Conservation (phyloP, 2,888 invertebrate species). For the Stenichneumon culpator region DNA sequence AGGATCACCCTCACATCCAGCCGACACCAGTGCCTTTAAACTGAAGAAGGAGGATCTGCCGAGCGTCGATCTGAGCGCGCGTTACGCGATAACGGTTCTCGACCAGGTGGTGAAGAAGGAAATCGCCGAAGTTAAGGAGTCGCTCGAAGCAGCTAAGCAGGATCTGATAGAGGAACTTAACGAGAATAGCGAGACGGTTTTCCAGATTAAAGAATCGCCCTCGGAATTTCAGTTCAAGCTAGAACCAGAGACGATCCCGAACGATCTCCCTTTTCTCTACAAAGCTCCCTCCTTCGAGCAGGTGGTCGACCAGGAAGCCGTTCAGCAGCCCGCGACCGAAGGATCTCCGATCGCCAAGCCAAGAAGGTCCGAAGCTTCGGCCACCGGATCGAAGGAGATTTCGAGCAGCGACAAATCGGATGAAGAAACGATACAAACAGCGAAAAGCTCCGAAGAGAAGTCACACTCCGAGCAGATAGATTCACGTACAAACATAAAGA, state of each 20-base stretch:
- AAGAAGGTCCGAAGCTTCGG: conserved; percentile 68
- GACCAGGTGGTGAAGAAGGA: conserved; percentile 88
- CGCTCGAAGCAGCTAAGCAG: conserved; percentile 90
- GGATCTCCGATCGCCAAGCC: conserved; percentile 76
- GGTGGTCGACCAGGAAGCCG: conserved; percentile 77
- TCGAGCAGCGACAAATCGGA: conserved; percentile 23
- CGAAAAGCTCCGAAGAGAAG: conserved; percentile 73
- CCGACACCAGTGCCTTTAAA: conserved; percentile 85
- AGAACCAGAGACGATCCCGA: conserved; percentile 87
- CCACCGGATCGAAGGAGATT: conserved; percentile 58
- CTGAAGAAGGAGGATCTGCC: conserved; percentile 82
- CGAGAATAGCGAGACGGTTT: conserved; percentile 86
- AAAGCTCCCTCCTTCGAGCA: conserved; percentile 84
- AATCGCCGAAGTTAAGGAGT: conserved; percentile 90
- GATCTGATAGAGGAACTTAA: conserved; percentile 90
- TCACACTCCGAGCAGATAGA: conserved; percentile 65
- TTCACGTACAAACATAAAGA: conserved; percentile 69
- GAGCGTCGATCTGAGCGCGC: conserved; percentile 81
- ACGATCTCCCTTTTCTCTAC: conserved; percentile 86
- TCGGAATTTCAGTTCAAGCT: conserved; percentile 91
- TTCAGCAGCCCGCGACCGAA: conserved; percentile 57
- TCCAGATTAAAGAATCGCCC: conserved; percentile 89
- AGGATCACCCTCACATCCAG: conserved; percentile 67
- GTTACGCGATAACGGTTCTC: conserved; percentile 82
- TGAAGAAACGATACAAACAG: conserved; percentile 52